Evolutionary conservation across 1,140 invertebrate genomes (phyloP), one percentile per base, ranked within the genome.

Genomic region (Belonocnema kinseyi): DNA sequence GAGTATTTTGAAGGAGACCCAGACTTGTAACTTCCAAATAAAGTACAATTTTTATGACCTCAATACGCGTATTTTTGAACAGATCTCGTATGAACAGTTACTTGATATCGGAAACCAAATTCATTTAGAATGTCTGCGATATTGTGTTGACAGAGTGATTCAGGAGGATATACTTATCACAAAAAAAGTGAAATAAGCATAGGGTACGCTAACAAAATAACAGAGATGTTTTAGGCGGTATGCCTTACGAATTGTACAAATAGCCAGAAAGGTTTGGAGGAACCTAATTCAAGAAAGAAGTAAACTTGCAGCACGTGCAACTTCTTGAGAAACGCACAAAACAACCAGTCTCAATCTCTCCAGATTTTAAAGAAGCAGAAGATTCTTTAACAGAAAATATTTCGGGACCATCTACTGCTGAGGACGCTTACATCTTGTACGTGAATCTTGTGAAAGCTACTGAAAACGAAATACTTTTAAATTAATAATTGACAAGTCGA

Each of bases 71-170:
- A n/a, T n/a, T n/a, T n/a, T n/a, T n/a, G n/a, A n/a, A n/a, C n/a
- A n/a, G n/a, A n/a, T n/a, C n/a, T n/a, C n/a, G n/a, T n/a, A 56
- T 21, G 16, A 50, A 33, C 33, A 14, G 58, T 21, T 75, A 58
- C 72, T 78, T 14, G 50, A 75, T 71, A 46, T 40, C 11, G 17
- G 14, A 1, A 61, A 54, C 51, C 17, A 3, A 50, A 10, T 75
- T n/a, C 73, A 75, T 2, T 58, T 78, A n/a, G 66, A 78, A 33
- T 75, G 73, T 51, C 14, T 78, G n/a, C 52, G 73, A 19, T 70
- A 72, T 54, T 78, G 53, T 61, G 75, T 75, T 51, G 77, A 53
- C 19, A 26, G 14, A 1, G 14, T 78, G 3, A 46, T 75, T 10
- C n/a, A 78, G 26, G 21, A 61, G 26, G 73, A 75, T 33, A 72